Base-by-base conservation (phyloP, 2,113 vertebrate species). In the Tamias sibiricus region DNA sequence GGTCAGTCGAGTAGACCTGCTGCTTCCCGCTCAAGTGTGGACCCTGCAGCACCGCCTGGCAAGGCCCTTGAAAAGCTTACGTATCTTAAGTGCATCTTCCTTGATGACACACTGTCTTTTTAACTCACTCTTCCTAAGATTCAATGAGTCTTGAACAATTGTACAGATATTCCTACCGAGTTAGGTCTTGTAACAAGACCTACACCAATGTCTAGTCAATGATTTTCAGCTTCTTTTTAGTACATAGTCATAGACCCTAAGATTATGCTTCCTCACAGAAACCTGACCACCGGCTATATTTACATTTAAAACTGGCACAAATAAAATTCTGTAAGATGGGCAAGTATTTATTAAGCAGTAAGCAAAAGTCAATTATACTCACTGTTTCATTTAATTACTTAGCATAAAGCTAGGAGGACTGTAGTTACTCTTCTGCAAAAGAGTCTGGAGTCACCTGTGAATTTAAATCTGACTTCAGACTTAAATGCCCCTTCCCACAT, bases 381-480 rank as follows among this genome's bases (percentile, higher is more conserved):
- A n/a, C n/a, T n/a, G n/a, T n/a, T n/a, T n/a, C n/a, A n/a, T n/a
- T n/a, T n/a, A n/a, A n/a, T n/a, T n/a, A n/a, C n/a, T n/a, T n/a
- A n/a, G n/a, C n/a, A n/a, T n/a, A n/a, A n/a, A n/a, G n/a, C n/a
- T n/a, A n/a, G n/a, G n/a, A n/a, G n/a, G n/a, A n/a, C n/a, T n/a
- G n/a, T n/a, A n/a, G n/a, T n/a, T n/a, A n/a, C n/a, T n/a, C n/a
- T n/a, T n/a, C n/a, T n/a, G n/a, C n/a, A n/a, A n/a, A n/a, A n/a
- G n/a, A n/a, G n/a, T n/a, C n/a, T n/a, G 12, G 13, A 86, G 90
- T 93, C 49, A 71, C 16, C 5, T 17, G 47, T n/a, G 81, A 79
- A 77, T 94, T 83, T 82, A 97, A 77, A 92, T 68, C 95, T 85
- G 85, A 96, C 47, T 95, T 96, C 71, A 87, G 57, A 94, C 16